Base-by-base conservation (phyloP, 53 echinoderm and acorn worm species). In the Holothuria leucospilota region DNA sequence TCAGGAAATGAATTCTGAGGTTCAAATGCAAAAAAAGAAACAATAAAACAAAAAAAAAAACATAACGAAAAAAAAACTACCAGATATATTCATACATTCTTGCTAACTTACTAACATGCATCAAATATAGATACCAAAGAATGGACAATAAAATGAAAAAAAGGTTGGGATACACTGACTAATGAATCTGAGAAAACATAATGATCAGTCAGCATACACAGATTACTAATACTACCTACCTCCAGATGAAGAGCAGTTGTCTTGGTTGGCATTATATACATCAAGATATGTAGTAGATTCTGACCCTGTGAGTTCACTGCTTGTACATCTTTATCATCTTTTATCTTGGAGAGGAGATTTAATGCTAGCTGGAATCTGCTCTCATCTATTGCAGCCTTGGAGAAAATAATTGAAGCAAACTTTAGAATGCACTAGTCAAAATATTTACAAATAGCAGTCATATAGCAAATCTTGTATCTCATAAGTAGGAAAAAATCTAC, bases 301-400 rank as follows among this genome's bases (percentile, higher is more conserved):
- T 91, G 91, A 15, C 90, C 88, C 58, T 91, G 86, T n/a, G 85
- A 81, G 84, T 88, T 92, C 71, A 88, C 81, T 51, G 63, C 89
- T 51, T 86, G 86, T 0, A 95, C 62, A 39, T 89, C 90, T 71
- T 90, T 74, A 20, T 83, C 56, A n/a, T 90, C 87, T 30, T 89
- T 88, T 63, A 92, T 89, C 85, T 95, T 99, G 41, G 93, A 85
- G 87, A 99, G 87, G 85, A 99, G 81, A 21, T 87, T 99, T 84
- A 93, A 77, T 9, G 92, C 95, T 27, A 95, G 82, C 89, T 99
- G 93, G 81, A 87, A 95, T 23, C 90, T 91, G 84, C 92, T 91
- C 26, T 93, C 94, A 82, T 99, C 95, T 27, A 99, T 89, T 2
- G 95, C 89, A 53, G 92, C 92, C 99, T 99, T 69, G 12, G 51